These are phyloP conservation scores for Pseudolaguvia tuberculata DNA, from an alignment of 2,113 vertebrate species.

Conservation along the genomic window DNA sequence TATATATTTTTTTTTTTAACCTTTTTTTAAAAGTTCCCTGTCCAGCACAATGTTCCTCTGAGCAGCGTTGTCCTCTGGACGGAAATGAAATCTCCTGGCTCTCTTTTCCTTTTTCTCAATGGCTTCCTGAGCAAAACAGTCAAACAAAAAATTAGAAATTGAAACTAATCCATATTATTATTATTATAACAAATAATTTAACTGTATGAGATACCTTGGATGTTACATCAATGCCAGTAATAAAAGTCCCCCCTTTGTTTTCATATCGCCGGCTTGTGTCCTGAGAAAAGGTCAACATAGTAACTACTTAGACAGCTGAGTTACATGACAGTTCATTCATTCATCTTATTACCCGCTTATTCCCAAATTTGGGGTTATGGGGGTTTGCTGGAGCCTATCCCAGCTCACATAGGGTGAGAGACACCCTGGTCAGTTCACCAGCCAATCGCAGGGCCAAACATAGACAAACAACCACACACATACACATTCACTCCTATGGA, in stretches of 20 bases:
- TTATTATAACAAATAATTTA: no score
- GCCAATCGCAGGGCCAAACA: no score
- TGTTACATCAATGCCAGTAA: conserved; percentile 95
- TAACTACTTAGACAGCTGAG: neutral
- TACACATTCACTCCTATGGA: no score
- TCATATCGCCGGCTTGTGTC: conserved; percentile 89
- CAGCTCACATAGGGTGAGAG: no score
- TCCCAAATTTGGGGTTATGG: no score
- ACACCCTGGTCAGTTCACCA: no score
- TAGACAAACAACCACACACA: no score
- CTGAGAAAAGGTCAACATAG: conserved; percentile 62
- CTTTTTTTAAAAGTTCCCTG: conserved; percentile 87
- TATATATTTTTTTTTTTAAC: conserved; percentile 62
- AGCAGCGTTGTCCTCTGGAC: conserved; percentile 73
- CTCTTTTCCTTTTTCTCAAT: conserved; percentile 94
- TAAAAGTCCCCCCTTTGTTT: conserved; percentile 96
- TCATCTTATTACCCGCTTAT: no score
- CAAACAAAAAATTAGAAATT: neutral
- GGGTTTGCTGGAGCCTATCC: no score
- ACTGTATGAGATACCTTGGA: conserved; percentile 77
- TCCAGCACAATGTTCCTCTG: conserved; percentile 85
- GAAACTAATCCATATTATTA: neutral
- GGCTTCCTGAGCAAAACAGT: conserved; percentile 75
- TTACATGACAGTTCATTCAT: neutral
- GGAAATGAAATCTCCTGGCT: conserved; percentile 90